phyloP scores from a whole-genome alignment of 1,140 invertebrate genomes.

The Drosophila sechellia region DNA sequence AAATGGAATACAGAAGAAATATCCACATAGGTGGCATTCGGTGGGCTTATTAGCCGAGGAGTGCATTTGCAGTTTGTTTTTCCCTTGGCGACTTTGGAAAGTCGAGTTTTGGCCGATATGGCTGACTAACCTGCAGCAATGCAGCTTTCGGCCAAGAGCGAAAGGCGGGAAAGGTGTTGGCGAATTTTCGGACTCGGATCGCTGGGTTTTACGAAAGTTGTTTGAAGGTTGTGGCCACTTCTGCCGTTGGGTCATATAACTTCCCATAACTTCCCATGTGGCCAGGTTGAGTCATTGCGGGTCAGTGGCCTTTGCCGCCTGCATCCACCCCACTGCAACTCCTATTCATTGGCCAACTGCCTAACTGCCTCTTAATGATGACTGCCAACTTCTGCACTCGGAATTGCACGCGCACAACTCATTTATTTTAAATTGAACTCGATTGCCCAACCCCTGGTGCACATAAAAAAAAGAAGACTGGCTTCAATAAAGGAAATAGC shows the following conservation, averaged over 20 bases:
- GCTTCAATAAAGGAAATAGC: no score
- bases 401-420: constrained; percentile 42
- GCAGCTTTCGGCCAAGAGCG: constrained; percentile 47
- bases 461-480: background rate
- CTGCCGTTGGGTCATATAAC: constrained; percentile 51
- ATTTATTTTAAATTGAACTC: constrained; percentile 55
- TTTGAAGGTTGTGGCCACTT: constrained; percentile 64
- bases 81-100: constrained; percentile 45
- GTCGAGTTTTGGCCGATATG: constrained; percentile 54
- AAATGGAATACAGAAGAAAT: background rate
- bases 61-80: constrained; percentile 30
- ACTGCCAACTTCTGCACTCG: constrained; percentile 26
- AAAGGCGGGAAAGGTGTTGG: constrained; percentile 78
- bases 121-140: constrained; percentile 74
- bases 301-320: constrained; percentile 11
- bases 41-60: constrained; percentile 66
- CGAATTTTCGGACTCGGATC: constrained; percentile 34
- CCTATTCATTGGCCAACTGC: constrained; percentile 7
- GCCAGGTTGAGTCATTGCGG: constrained; percentile 21
- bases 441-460: constrained; percentile 13
- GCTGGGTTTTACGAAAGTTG: constrained; percentile 63
- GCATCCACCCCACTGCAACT: background rate
- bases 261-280: constrained; percentile 27
- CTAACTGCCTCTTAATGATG: constrained; percentile 25
- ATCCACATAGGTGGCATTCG: constrained; percentile 62